A percentile compares a stretch with the other conserved stretches of the same genome.
Evolutionary conservation across 1,140 invertebrate species (phyloP).

Genomic region (honey bee (Apis mellifera)): Amel_HAv3.1 CM009937.2:4332501-4333000

Average conservation of each 20-base stretch:
- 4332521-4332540: neutral
- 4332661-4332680: neutral
- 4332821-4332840: neutral
- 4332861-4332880: neutral
- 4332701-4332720: neutral
- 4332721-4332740: neutral
- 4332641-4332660: neutral
- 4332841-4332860: neutral
- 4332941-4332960: neutral
- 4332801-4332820: constrained; percentile 12
- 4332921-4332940: neutral
- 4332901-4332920: neutral
- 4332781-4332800: constrained; percentile 1
- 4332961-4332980: neutral
- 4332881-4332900: neutral
- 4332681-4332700: neutral
- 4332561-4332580: neutral
- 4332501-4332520: neutral
- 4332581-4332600: neutral
- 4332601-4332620: neutral
- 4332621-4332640: neutral
- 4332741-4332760: neutral
- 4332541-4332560: neutral
- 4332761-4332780: constrained; percentile 41
- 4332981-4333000: neutral